Base-by-base conservation (phyloP, 2,797 vertebrate genomes). In the Spinus olivaceus region DNA sequence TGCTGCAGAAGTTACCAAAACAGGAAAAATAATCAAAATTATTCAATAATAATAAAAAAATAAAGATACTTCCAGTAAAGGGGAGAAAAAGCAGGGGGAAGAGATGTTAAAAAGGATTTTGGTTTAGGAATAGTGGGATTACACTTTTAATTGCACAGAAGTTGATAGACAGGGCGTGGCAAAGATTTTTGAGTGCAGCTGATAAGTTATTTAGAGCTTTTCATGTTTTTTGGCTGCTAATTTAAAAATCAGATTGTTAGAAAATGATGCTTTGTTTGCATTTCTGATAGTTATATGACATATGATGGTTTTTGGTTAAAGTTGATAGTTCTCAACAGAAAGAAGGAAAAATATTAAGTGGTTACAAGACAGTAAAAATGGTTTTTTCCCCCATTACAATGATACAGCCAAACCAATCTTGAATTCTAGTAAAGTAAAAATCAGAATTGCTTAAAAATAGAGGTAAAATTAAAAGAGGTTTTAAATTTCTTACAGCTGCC, bases 31-130 rank as follows among this genome's bases (percentile, higher is more conserved):
- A 79, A 65, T 35, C 17, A 42, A 76, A 72, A 30, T 32, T 14
- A 14, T 18, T 63, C 44, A 59, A 12, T 57, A 32, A 32, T 14
- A n/a, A 56, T 5, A 37, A 44, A 44, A 12, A 59, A 59, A 59
- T 37, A 59, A 23, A 54, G 6, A 42, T 66, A 46, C 16, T 63
- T 72, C 46, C 14, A 73, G 28, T 47, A 50, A 56, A 33, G 6
- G 11, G 12, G 7, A 2, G 2, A 41, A 46, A 16, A 56, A 5
- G 14, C 8, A 21, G 3, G 11, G 20, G 6, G 10, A 19, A 30
- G 25, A 14, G 24, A 59, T 51, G 12, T 39, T 59, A 46, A 39
- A 71, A 49, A 70, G 14, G 16, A 21, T 59, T 76, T 79, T 77
- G 18, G 17, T 22, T 88, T n/a, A 51, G 27, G 78, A 83, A 25